phyloP scores from a whole-genome alignment of 2,797 vertebrate genomes.

The Hafferia zeledoni region DNA sequence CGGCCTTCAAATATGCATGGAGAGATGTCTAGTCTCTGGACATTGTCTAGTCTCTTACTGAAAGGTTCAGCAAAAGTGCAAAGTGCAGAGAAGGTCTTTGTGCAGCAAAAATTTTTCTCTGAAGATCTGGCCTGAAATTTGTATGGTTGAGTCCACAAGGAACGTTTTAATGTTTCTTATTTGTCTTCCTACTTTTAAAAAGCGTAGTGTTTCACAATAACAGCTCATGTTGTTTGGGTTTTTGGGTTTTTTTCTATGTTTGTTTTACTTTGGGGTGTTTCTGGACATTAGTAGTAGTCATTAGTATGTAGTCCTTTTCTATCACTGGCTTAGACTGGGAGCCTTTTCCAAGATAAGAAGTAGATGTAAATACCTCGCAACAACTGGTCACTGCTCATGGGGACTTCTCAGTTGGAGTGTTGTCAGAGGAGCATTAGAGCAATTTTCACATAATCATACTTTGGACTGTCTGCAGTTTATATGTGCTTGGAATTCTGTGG shows the following conservation, averaged over 20 bases:
- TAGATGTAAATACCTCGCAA: not conserved
- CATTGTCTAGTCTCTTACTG: not conserved
- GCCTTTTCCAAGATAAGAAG: not conserved
- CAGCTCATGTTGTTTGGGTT: not conserved
- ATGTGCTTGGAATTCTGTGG: not conserved
- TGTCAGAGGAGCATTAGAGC: not conserved
- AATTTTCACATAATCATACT: not conserved
- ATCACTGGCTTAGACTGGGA: not conserved
- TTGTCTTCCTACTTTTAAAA: not conserved
- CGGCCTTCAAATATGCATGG: not conserved
- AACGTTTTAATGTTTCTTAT: not conserved
- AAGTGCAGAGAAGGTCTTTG: not conserved
- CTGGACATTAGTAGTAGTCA: not conserved
- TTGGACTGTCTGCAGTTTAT: not conserved
- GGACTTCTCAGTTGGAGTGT: not conserved
- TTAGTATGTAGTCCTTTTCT: not conserved
- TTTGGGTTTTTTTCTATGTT: not conserved
- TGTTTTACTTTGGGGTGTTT: accelerated
- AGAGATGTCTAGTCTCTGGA: not conserved
- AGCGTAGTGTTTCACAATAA: not conserved
- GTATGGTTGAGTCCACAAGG: not conserved
- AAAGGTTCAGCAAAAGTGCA: not conserved
- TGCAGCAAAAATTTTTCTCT: not conserved
- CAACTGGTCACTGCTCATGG: not conserved
- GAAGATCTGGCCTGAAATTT: not conserved